These are phyloP conservation scores for Zaprionus gabonicus DNA, from an alignment of 1,140 invertebrate species.

Conservation along the genomic window DNA sequence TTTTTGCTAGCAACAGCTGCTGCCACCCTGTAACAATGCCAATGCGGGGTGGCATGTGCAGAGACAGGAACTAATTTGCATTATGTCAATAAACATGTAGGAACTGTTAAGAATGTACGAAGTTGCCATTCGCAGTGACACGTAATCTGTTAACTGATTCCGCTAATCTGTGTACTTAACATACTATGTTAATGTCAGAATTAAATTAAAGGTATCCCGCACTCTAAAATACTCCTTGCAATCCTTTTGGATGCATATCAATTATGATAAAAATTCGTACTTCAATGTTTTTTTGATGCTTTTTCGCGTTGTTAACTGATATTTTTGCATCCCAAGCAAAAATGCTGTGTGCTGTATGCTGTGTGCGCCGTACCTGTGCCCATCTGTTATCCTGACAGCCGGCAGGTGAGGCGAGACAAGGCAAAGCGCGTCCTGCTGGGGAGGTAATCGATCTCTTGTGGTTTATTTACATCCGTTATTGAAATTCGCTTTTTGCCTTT, in stretches of 20 bases:
- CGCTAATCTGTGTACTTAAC: background rate
- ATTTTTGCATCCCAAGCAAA: constrained; percentile 59
- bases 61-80: background rate
- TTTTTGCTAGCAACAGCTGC: constrained; percentile 58
- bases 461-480: constrained; percentile 82
- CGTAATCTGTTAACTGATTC: background rate
- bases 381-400: constrained; percentile 77
- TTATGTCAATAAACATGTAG: background rate
- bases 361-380: constrained; percentile 58
- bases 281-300: constrained; percentile 40
- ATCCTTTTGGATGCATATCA: constrained; percentile 2
- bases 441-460: constrained; percentile 79
- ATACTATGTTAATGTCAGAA: background rate
- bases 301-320: constrained; percentile 67
- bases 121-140: background rate
- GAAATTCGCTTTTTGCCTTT: constrained; percentile 71
- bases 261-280: constrained; percentile 53
- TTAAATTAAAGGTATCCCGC: background rate
- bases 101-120: background rate
- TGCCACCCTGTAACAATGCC: constrained; percentile 22
- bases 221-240: background rate
- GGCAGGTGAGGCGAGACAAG: constrained; percentile 40
- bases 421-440: constrained; percentile 36
- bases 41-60: background rate
- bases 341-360: constrained; percentile 30